Percentiles rank a stretch among this genome's conserved stretches.
Evolutionary conservation across 2,797 vertebrate genomes (phyloP).

Genomic region (Clamator glandarius): DNA sequence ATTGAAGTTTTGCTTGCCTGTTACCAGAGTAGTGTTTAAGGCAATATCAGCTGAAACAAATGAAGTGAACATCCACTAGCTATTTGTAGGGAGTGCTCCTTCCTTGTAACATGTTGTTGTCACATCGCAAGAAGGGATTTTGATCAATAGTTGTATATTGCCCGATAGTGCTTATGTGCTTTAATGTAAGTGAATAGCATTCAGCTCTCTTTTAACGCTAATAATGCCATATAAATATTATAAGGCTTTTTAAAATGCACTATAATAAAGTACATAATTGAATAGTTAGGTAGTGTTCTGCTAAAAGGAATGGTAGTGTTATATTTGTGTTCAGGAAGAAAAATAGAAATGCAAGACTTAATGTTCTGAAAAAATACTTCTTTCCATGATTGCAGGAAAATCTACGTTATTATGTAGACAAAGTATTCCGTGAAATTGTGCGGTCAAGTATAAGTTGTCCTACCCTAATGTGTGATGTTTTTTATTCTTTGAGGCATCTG

Average conservation of each 20-base stretch:
- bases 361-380: background rate
- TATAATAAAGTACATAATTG: background rate
- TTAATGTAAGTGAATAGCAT: background rate
- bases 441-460: slow-evolving; percentile 95
- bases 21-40: background rate
- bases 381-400: slow-evolving; percentile 87
- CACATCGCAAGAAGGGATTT: background rate
- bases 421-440: slow-evolving; percentile 94
- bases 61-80: background rate
- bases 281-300: background rate
- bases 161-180: background rate
- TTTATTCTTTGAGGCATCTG: slow-evolving; percentile 92
- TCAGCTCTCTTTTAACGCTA: background rate
- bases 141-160: background rate
- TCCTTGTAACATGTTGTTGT: background rate
- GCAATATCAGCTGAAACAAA: background rate
- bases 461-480: slow-evolving; percentile 96
- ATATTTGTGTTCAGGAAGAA: background rate
- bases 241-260: background rate
- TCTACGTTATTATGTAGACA: slow-evolving; percentile 95
- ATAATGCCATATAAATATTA: background rate
- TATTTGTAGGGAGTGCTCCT: background rate
- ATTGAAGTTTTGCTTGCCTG: background rate
- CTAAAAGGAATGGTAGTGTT: background rate
- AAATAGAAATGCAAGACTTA: background rate